Base-by-base conservation (phyloP, 1,140 invertebrate species). In the Macrosteles quadrilineatus region DNA sequence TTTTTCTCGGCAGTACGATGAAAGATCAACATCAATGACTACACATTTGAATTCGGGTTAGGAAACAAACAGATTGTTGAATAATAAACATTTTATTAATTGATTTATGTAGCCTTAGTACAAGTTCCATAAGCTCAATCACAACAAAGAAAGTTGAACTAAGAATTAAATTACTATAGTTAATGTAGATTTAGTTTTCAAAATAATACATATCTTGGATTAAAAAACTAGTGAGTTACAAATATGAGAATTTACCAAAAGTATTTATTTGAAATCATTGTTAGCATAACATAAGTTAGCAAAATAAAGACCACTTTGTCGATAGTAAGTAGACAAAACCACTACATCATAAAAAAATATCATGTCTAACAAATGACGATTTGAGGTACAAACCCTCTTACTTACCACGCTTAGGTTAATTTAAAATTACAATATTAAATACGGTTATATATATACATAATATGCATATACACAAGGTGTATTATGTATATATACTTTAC, bases 61-160 rank as follows among this genome's bases (percentile, higher is more conserved):
- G n/a, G n/a, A n/a, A n/a, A n/a, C n/a, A n/a, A n/a, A n/a, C n/a
- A n/a, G n/a, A n/a, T n/a, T n/a, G 32, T 36, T 27, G 55, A 29
- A 59, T 59, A 59, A 6, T 59, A 59, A 59, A 59, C 55, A 59
- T 14, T 59, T 59, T 59, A 59, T 59, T 50, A 50, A 50, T 59
- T 30, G 55, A 59, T 59, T 59, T 29, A 59, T 59, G 27, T 59
- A 59, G 55, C 23, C 27, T 27, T 25, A 27, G 23, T 59, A 27
- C 21, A 27, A 27, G 2, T 25, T 27, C 27, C 23, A 14, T 59
- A 59, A 59, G 55, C 55, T 59, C 55, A 59, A 59, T 59, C 55
- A 59, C 55, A 59, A 27, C 27, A 59, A 59, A 14, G 27, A 27
- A 36, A 36, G 32, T 6, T 36, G 14, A 59, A 59, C 6, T 6